Conservation (phyloP, 2,888 invertebrate genomes). For the Choreutis nemorana region DNA sequence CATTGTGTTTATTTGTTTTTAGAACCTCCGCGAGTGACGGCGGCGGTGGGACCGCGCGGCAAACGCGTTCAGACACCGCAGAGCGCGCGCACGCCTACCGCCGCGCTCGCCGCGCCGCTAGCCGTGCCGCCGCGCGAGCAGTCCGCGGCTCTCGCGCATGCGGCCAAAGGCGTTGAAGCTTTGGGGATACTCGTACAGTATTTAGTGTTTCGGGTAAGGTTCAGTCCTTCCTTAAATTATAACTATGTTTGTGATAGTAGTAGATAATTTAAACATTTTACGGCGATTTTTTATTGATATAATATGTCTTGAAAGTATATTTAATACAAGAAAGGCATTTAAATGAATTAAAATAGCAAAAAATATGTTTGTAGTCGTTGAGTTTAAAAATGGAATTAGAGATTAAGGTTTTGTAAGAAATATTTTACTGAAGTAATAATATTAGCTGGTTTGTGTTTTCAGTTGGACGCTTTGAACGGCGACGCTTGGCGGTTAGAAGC, state of each 20-base stretch:
- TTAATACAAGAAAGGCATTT: no score
- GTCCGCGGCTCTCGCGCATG: slow-evolving; percentile 50
- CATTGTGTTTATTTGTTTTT: slow-evolving; percentile 13
- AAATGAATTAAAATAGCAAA: no score
- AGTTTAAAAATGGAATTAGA: no score
- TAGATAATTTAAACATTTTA: no score
- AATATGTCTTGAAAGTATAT: no score
- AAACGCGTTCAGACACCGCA: slow-evolving; percentile 54
- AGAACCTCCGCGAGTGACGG: slow-evolving; percentile 53
- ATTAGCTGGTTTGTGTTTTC: no score
- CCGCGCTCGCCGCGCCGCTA: slow-evolving; percentile 21
- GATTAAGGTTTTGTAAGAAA: no score
- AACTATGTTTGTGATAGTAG: no score
- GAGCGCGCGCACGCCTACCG: slow-evolving; percentile 27
- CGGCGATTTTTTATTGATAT: no score
- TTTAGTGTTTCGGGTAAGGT: slow-evolving; percentile 78
- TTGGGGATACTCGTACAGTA: slow-evolving; percentile 86
- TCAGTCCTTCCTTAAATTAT: no score
- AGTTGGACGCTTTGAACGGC: slow-evolving; percentile 59
- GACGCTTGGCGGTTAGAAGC: slow-evolving; percentile 52
- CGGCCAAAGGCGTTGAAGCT: slow-evolving; percentile 79
- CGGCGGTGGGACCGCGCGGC: slow-evolving; percentile 47
- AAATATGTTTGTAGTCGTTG: no score
- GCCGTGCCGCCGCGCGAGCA: slow-evolving; percentile 32
- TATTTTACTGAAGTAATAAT: no score